Evolutionary conservation across 1,140 invertebrate genomes (phyloP).

Genomic region (Stenopsyche tienmushanensis): DNA sequence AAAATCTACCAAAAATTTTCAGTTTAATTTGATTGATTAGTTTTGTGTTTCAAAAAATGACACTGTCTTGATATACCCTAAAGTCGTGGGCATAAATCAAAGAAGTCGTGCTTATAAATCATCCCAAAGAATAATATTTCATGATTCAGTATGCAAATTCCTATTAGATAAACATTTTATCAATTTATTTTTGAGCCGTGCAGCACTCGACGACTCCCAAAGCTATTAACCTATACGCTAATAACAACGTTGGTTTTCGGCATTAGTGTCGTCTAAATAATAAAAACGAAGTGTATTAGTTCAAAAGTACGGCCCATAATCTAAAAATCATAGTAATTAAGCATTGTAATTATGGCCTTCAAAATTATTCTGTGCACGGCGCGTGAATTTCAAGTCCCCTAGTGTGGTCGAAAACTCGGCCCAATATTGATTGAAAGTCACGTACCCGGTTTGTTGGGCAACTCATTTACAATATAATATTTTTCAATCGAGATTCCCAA

Average conservation of each 20-base stretch:
- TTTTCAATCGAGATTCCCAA: too few species aligned
- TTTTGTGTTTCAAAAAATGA: too few species aligned
- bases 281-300: constrained; percentile 28
- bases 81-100: too few species aligned
- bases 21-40: too few species aligned
- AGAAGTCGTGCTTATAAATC: not conserved
- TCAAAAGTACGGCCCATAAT: constrained; percentile 28
- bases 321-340: constrained; percentile 40
- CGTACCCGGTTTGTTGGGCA: constrained; percentile 19
- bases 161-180: not conserved
- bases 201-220: not conserved
- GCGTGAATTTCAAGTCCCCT: constrained; percentile 33
- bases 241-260: constrained; percentile 1
- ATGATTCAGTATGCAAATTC: not conserved
- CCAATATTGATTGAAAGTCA: constrained; percentile 17
- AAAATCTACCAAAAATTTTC: too few species aligned
- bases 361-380: constrained; percentile 26
- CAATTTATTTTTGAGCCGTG: not conserved
- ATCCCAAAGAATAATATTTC: not conserved
- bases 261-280: constrained; percentile 35
- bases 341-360: constrained; percentile 35
- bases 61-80: too few species aligned
- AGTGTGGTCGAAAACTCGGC: constrained; percentile 20
- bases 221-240: not conserved
- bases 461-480: too few species aligned